Base-by-base conservation (phyloP, 2,113 vertebrate genomes). In the Felis catus region DNA sequence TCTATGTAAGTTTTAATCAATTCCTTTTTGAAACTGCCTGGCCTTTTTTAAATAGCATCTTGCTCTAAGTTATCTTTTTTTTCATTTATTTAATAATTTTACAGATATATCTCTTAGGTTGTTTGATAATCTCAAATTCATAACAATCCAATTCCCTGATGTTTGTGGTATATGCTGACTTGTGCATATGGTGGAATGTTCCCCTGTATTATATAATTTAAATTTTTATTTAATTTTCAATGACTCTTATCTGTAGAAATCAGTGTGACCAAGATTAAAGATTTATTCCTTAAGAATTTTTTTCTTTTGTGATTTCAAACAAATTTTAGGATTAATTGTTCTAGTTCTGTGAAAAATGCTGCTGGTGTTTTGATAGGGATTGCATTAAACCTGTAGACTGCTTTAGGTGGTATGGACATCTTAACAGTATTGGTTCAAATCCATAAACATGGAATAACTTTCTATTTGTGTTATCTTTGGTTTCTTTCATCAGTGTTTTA, bases 161-260 rank as follows among this genome's bases (percentile, higher is more conserved):
- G 73, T 79, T 84, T 83, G 25, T 21, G 95, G 61, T 87, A 55
- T 29, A 31, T 74, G 36, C 55, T 74, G 70, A 96, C 33, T 81
- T 1, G 41, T 53, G 36, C 2, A 21, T 15, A 39, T 39, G 33
- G 88, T 58, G 18, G 10, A 84, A 19, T 74, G n/a, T 85, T 86
- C 68, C 12, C 51, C 86, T 58, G 9, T 79, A 68, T 58, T 83
- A 94, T 14, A 58, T 73, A 73, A 70, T 39, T 80, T 83, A 96
- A 84, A 29, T 83, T 89, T 90, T 91, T 45, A 48, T 88, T 92
- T 94, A 94, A 83, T 93, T 36, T 94, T 92, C 81, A 94, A n/a
- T 65, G 31, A 76, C 29, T n/a, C 92, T 89, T 93, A 87, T 39
- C 48, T 89, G n/a, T 76, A n/a, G 51, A 90, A 97, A 88, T 83